phyloP scores from a whole-genome alignment of 2,888 invertebrate genomes.

The Idaea biselata region DNA sequence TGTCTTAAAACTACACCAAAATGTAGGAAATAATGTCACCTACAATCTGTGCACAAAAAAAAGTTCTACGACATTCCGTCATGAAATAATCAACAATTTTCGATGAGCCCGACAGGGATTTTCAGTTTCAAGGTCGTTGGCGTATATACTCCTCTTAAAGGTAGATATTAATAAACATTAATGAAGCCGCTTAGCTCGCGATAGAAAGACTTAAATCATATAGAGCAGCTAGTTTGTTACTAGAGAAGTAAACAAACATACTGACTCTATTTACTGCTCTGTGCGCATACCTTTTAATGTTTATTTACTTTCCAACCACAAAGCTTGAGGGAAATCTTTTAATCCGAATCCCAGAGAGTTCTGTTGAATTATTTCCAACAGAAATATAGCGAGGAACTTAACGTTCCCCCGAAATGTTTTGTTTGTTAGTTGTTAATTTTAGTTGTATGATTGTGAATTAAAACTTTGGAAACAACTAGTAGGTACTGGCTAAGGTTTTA shows the following conservation, averaged over 20 bases:
- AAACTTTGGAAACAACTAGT: not conserved
- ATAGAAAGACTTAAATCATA: not conserved
- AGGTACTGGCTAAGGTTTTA: not conserved
- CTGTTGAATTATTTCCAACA: not conserved
- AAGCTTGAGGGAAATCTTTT: not conserved
- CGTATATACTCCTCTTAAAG: too few relatives aligned
- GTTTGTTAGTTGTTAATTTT: not conserved
- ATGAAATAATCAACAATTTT: too few relatives aligned
- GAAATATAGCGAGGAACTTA: not conserved
- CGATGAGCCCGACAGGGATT: too few relatives aligned
- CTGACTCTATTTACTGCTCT: not conserved
- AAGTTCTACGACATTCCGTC: too few relatives aligned
- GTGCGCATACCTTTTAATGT: not conserved
- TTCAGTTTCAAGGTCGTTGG: too few relatives aligned
- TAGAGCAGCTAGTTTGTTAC: not conserved
- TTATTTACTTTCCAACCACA: not conserved
- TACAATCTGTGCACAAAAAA: too few relatives aligned
- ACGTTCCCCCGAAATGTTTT: not conserved
- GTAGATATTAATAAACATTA: not conserved
- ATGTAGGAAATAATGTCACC: too few relatives aligned
- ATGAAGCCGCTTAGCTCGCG: not conserved
- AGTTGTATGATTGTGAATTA: not conserved
- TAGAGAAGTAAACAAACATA: not conserved
- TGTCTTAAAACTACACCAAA: too few relatives aligned
- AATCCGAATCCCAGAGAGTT: not conserved